Conservation (phyloP, 37 sponge, comb jelly and placozoan species). For the Diacarnus erythraeanus region DNA sequence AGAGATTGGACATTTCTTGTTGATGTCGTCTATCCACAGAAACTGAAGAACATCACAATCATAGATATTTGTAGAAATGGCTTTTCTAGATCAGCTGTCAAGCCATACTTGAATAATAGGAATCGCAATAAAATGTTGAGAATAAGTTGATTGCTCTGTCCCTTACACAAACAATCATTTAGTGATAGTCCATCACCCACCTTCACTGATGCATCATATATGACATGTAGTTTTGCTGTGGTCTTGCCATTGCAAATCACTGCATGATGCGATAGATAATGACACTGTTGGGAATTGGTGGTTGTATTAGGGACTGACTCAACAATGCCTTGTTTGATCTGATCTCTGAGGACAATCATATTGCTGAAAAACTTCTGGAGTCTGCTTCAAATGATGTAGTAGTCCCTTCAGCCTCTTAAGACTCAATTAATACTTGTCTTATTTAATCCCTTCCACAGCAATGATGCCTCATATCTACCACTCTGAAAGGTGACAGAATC, state of each 20-base stretch:
- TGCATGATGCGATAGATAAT: slow-evolving; percentile 62
- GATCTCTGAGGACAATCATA: slow-evolving; percentile 50
- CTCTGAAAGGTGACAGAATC: not conserved
- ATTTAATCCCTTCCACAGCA: slow-evolving; percentile 38
- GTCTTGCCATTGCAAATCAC: slow-evolving; percentile 40
- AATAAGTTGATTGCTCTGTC: slow-evolving; percentile 46
- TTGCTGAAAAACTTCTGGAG: slow-evolving; percentile 36
- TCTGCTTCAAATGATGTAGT: slow-evolving; percentile 31
- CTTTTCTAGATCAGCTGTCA: slow-evolving; percentile 57
- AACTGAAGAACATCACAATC: slow-evolving; percentile 52
- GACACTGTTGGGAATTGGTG: not conserved
- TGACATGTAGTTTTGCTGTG: slow-evolving; percentile 40
- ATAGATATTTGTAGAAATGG: slow-evolving; percentile 39
- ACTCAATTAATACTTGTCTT: slow-evolving; percentile 44
- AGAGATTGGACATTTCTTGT: slow-evolving; percentile 6
- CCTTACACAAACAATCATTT: slow-evolving; percentile 50
- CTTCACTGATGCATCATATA: slow-evolving; percentile 55
- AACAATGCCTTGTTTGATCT: slow-evolving; percentile 44
- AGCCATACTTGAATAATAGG: slow-evolving; percentile 18
- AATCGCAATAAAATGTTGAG: slow-evolving; percentile 41
- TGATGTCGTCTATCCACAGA: slow-evolving; percentile 47
- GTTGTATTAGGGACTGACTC: slow-evolving; percentile 12
- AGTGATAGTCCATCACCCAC: slow-evolving; percentile 20
- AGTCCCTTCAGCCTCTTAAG: slow-evolving; percentile 33
- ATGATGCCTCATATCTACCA: slow-evolving; percentile 11